These are phyloP conservation scores for Apistogramma diplotaenia DNA, from an alignment of 2,113 vertebrate species.

Conservation along the genomic window DNA sequence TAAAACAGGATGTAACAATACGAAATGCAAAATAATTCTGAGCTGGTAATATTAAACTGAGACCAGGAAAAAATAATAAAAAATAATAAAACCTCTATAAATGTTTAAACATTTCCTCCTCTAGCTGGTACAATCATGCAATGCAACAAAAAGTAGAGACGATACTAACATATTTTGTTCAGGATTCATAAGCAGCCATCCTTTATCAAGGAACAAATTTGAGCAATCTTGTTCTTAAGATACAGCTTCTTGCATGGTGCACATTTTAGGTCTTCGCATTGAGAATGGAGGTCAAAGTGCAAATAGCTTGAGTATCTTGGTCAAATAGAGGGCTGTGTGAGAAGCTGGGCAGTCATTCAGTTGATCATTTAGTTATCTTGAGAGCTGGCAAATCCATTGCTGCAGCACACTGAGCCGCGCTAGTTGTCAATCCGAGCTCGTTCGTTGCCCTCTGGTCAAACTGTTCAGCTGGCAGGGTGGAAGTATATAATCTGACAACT, in stretches of 20 bases:
- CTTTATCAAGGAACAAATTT: background rate
- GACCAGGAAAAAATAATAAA: background rate
- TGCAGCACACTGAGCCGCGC: constrained; percentile 26
- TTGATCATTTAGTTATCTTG: constrained; percentile 25
- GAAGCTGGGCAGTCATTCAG: background rate
- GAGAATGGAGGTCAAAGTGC: background rate
- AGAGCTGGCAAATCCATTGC: constrained; percentile 32
- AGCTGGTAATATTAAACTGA: background rate
- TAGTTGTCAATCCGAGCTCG: constrained; percentile 38
- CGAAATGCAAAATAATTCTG: no score
- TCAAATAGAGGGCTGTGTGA: background rate
- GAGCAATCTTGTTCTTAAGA: background rate
- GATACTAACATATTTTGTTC: background rate
- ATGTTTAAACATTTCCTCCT: background rate
- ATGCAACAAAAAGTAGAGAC: background rate
- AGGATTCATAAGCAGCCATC: background rate
- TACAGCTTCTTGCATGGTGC: background rate
- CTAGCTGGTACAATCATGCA: background rate
- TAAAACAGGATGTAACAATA: no score
- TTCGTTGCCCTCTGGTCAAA: constrained; percentile 56
- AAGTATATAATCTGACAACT: constrained; percentile 67
- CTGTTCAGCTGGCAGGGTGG: constrained; percentile 39
- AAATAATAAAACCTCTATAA: background rate
- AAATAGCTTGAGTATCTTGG: background rate
- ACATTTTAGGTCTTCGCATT: background rate